Percentiles rank a stretch among this genome's conserved stretches.
These are phyloP conservation scores for Jaculus jaculus DNA, from an alignment of 2,113 vertebrate genomes.

Conservation along the genomic window DNA sequence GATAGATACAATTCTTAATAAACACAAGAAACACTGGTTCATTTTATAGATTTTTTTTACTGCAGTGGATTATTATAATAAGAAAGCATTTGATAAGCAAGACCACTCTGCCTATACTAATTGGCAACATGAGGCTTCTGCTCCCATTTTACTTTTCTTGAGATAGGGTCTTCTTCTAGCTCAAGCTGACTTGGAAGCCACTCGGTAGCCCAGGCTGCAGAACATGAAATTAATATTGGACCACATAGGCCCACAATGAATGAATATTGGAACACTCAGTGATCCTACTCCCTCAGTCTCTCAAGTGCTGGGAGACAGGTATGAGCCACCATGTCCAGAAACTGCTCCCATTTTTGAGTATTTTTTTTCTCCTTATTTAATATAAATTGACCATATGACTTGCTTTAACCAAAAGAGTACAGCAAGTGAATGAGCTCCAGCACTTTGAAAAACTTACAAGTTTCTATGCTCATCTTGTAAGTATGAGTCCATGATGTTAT, in stretches of 20 bases:
- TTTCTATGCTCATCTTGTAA: neutral
- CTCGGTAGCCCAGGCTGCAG: too few species aligned
- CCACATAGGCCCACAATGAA: too few species aligned
- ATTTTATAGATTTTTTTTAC: neutral
- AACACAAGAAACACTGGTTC: neutral
- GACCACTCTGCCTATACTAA: too few species aligned
- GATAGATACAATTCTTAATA: neutral
- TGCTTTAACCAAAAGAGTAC: neutral
- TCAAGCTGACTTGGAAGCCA: too few species aligned
- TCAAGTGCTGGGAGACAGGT: too few species aligned
- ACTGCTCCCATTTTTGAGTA: neutral
- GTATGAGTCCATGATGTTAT: neutral
- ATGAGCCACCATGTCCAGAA: too few species aligned
- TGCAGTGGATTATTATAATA: neutral
- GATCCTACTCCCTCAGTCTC: too few species aligned
- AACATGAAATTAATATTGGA: too few species aligned
- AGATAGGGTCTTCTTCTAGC: too few species aligned
- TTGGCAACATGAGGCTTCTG: neutral
- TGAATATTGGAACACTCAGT: too few species aligned
- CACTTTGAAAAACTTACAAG: neutral
- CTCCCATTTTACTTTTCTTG: neutral
- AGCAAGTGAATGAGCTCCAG: neutral
- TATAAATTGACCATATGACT: neutral
- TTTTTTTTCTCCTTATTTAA: neutral
- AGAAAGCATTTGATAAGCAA: neutral